Evolutionary conservation across 2,888 invertebrate genomes (phyloP), one percentile per base, ranked within the genome.

Genomic region (Tipula helvola): DNA sequence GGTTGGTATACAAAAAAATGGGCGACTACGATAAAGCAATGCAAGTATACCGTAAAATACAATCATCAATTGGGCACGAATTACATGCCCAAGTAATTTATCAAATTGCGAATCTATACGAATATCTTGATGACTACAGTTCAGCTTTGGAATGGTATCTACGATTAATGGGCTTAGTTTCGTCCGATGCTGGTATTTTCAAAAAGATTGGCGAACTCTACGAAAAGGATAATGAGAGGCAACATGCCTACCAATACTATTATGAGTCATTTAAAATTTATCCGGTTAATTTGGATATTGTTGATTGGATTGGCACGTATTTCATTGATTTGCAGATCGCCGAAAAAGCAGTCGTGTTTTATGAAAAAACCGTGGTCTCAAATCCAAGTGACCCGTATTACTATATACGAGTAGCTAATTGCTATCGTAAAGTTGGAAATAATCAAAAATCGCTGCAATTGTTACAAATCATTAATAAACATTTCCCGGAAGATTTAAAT

Each of bases 401-500:
- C 95, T 95, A 96, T 90, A 92, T 98, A 90, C 94, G 97, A 92
- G 95, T 97, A 86, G 97, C 97, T 8, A 95, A 96, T 44, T 97
- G 97, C 90, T 95, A 96, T 89, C 93, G 97, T 71, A 93, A 97
- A 88, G 95, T 95, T 87, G 97, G 97, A 41, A 95, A 93, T 87
- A 91, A 93, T 86, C 93, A 93, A 88, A 92, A 92, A 88, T 91
- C 91, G 88, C 87, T 92, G 87, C 90, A 90, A 85, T 89, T 92
- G 88, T 91, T 91, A 86, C 91, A 91, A 87, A 90, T 91, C 86
- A 91, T 99, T 89, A 96, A 98, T 90, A 93, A 94, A 28, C 94
- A 95, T 88, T 99, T 99, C 91, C 99, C 99, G 0, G 98, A 99
- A 88, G 98, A 99, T 91, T 94, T 97, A 0, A 98, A 98, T 90